Percentiles rank a stretch among this genome's conserved stretches.
Conservation (phyloP, 2,113 vertebrate genomes). For the Girardinichthys multiradiatus region DNA sequence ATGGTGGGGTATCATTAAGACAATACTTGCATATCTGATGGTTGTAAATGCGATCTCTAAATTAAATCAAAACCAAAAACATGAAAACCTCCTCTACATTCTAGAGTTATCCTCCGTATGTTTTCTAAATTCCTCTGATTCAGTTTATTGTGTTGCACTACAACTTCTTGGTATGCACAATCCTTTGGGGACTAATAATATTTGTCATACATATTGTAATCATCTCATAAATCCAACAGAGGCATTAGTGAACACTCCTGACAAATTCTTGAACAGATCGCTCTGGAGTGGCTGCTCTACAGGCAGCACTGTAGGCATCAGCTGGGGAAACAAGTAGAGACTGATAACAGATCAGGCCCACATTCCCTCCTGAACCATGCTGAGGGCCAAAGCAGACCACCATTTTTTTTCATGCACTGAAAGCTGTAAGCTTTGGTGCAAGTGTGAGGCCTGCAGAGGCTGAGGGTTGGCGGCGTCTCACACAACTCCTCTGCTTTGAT, state of each 20-base stretch:
- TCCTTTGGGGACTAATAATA: conserved; percentile 22
- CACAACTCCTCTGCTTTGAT: conserved; percentile 57
- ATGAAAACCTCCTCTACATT: neutral
- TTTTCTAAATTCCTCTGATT: conserved; percentile 18
- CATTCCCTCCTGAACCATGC: conserved; percentile 46
- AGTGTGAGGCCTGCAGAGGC: conserved; percentile 40
- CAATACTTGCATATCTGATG: neutral
- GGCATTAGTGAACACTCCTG: conserved; percentile 11
- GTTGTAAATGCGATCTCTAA: neutral
- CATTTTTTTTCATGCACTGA: conserved; percentile 47
- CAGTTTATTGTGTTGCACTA: neutral
- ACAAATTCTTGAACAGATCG: conserved; percentile 24
- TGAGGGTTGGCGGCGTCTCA: conserved; percentile 28
- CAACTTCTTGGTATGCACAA: neutral
- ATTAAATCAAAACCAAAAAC: neutral
- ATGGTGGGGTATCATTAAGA: neutral
- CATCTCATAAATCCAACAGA: conserved; percentile 26
- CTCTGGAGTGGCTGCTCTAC: conserved; percentile 10
- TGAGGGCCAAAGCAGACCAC: conserved; percentile 52
- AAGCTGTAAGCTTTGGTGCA: conserved; percentile 32
- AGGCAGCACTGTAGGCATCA: conserved; percentile 52
- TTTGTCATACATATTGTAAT: conserved; percentile 19
- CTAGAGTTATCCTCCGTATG: neutral
- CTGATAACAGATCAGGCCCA: conserved; percentile 60
- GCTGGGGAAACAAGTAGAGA: conserved; percentile 65